Evolutionary conservation across 2,888 invertebrate species (phyloP).

Genomic region (Yponomeuta plumbellus): DNA sequence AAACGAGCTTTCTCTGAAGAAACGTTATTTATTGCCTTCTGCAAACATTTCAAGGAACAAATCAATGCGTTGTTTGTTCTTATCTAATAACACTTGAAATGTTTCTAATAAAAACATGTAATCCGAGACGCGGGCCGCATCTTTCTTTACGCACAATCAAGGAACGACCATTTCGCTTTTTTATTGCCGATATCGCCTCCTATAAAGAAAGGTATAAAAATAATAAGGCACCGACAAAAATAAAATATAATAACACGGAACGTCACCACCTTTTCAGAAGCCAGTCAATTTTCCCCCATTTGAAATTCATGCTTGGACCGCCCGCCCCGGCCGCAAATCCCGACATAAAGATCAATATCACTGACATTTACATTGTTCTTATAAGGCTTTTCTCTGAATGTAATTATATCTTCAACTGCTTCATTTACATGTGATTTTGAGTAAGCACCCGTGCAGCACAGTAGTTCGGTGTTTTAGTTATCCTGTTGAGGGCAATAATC

Average conservation of each 20-base stretch:
- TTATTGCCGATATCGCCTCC: conserved; percentile 61
- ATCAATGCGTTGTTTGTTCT: not conserved
- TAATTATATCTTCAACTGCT: not conserved
- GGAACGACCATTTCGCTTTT: conserved; percentile 58
- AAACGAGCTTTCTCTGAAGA: not conserved
- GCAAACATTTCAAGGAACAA: not conserved
- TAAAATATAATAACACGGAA: conserved; percentile 64
- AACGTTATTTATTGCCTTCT: not conserved
- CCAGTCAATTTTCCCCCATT: conserved; percentile 54
- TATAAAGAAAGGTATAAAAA: conserved; percentile 67
- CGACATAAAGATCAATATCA: conserved; percentile 63
- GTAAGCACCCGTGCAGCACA: not conserved
- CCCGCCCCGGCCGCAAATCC: conserved; percentile 30
- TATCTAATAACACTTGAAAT: conserved; percentile 7
- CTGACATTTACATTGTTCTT: conserved; percentile 67
- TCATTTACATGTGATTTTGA: not conserved
- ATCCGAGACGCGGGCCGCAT: conserved; percentile 31
- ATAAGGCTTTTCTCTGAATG: conserved; percentile 56
- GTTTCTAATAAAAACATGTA: conserved; percentile 13
- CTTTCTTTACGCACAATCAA: conserved; percentile 44
- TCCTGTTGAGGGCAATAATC: too few relatives aligned
- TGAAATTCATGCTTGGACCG: conserved; percentile 49
- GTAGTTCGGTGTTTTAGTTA: not conserved
- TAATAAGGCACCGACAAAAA: conserved; percentile 65
- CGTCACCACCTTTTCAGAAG: conserved; percentile 46